Evolutionary conservation across 2,888 invertebrate genomes (phyloP).

Genomic region (Trypoxylon attenuatum): DNA sequence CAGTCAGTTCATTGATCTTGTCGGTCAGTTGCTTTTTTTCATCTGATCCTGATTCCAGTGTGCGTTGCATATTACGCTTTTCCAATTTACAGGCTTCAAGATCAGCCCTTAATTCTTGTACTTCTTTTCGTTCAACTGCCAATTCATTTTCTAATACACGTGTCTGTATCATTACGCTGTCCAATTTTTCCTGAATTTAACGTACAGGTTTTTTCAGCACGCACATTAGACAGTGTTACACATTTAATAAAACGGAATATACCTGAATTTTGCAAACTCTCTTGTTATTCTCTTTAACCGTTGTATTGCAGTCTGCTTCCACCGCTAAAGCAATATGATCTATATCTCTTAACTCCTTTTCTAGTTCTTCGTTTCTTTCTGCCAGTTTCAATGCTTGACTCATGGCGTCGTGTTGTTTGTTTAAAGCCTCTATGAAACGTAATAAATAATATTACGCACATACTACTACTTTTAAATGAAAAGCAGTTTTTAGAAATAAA

Average conservation of each 20-base stretch:
- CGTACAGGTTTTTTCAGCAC: too few species aligned
- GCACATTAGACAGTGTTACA: too few species aligned
- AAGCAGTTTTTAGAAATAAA: neutral
- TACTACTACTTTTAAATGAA: neutral
- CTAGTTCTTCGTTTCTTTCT: constrained; percentile 83
- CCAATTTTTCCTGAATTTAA: constrained; percentile 75
- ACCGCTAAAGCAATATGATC: constrained; percentile 85
- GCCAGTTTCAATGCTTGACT: constrained; percentile 83
- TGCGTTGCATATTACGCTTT: constrained; percentile 77
- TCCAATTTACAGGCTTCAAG: constrained; percentile 77
- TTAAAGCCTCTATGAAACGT: constrained; percentile 76
- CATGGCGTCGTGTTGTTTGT: constrained; percentile 89
- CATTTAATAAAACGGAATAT: constrained; percentile 30
- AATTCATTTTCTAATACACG: constrained; percentile 76
- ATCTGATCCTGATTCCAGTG: constrained; percentile 76
- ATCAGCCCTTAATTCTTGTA: constrained; percentile 74
- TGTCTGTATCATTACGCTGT: constrained; percentile 74
- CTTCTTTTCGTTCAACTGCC: constrained; percentile 73
- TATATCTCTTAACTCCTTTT: constrained; percentile 83
- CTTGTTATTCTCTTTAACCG: constrained; percentile 78
- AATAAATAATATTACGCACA: too few species aligned
- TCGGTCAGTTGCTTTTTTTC: constrained; percentile 78
- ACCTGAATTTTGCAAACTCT: constrained; percentile 74
- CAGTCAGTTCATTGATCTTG: constrained; percentile 78
- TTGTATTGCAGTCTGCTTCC: constrained; percentile 85